These are phyloP conservation scores for Apodemia mormo DNA, from an alignment of 2,888 invertebrate species.

Conservation along the genomic window DNA sequence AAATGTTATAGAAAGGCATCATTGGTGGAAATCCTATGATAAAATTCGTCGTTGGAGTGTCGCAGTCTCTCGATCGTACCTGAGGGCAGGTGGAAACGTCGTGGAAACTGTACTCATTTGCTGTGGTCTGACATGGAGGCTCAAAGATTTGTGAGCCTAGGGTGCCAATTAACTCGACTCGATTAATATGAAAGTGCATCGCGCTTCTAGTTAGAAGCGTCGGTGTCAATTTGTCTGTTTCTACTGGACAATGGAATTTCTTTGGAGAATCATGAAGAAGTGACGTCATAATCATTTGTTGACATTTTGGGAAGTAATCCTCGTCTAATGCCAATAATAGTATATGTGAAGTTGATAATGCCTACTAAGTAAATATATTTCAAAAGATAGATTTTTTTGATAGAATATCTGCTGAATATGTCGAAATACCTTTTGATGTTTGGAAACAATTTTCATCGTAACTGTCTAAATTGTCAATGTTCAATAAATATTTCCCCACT, in stretches of 20 bases:
- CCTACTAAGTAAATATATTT: neutral
- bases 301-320: slow-evolving; percentile 4
- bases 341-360: slow-evolving; percentile 5
- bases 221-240: slow-evolving; percentile 7
- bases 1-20: slow-evolving; percentile 80
- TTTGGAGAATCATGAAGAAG: slow-evolving; percentile 9
- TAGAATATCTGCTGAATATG: neutral
- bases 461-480: slow-evolving; percentile 44
- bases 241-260: slow-evolving; percentile 2
- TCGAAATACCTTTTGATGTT: slow-evolving; percentile 8
- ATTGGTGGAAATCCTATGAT: slow-evolving; percentile 79
- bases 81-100: slow-evolving; percentile 42
- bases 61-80: slow-evolving; percentile 58
- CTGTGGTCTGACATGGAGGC: slow-evolving; percentile 9
- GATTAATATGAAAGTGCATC: neutral
- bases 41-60: slow-evolving; percentile 71
- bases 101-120: slow-evolving; percentile 27
- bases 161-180: neutral
- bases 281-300: neutral
- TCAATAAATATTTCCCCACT: slow-evolving; percentile 65
- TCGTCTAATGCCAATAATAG: slow-evolving; percentile 8
- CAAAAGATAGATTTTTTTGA: slow-evolving; percentile 4
- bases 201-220: slow-evolving; percentile 1
- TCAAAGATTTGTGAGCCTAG: neutral
- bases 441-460: slow-evolving; percentile 12